A percentile compares a stretch with the other conserved stretches of the same genome.
phyloP scores from a whole-genome alignment of 2,888 invertebrate genomes.

The Epinotia brunnichana region DNA sequence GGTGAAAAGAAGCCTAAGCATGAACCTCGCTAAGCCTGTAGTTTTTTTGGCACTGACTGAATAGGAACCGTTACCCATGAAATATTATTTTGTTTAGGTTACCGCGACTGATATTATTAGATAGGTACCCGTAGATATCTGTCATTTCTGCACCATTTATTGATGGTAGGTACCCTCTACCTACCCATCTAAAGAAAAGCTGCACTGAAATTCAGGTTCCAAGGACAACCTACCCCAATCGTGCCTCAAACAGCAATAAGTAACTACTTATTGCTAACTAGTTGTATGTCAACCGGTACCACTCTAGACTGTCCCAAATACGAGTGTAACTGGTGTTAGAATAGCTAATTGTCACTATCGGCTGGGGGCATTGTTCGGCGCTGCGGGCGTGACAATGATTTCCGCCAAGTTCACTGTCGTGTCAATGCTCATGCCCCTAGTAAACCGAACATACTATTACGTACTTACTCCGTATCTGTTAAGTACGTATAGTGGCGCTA shows the following conservation, averaged over 20 bases:
- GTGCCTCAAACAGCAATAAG: neutral
- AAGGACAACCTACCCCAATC: neutral
- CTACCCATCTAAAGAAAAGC: no score
- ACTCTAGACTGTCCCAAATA: constrained; percentile 47
- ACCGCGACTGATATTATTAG: no score
- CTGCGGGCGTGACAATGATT: constrained; percentile 78
- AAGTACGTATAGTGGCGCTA: neutral
- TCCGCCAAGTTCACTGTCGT: constrained; percentile 83
- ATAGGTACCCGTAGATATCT: no score
- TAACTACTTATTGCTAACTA: no score
- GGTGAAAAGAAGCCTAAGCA: no score
- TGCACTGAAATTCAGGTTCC: no score
- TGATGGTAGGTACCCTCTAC: no score
- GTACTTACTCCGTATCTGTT: neutral
- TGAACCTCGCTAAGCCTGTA: no score
- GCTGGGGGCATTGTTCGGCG: constrained; percentile 72
- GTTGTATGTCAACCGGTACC: constrained; percentile 1
- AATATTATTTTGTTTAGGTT: no score
- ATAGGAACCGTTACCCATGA: no score
- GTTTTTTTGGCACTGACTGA: no score
- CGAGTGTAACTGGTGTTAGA: constrained; percentile 43
- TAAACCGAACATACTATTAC: constrained; percentile 60
- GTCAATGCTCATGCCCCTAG: constrained; percentile 49
- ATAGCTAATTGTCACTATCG: constrained; percentile 66
- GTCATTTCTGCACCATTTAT: no score